These are phyloP conservation scores for Teleiodes luculella DNA, from an alignment of 2,888 invertebrate species.

Conservation along the genomic window DNA sequence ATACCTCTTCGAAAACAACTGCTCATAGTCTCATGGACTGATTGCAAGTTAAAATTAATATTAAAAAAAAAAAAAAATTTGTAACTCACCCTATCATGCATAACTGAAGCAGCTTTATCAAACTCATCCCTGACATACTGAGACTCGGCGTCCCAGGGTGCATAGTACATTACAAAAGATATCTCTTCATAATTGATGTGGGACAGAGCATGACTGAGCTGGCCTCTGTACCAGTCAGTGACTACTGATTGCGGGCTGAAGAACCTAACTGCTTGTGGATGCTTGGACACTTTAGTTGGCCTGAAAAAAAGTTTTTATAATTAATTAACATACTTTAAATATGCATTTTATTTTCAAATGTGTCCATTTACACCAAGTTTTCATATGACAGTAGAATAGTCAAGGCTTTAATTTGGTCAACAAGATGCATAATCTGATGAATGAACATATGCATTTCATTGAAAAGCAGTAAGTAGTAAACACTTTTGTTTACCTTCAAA, in stretches of 20 bases:
- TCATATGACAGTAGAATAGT: too few relatives aligned
- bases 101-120: slow-evolving; percentile 84
- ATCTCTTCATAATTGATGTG: slow-evolving; percentile 83
- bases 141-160: slow-evolving; percentile 95
- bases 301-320: slow-evolving; percentile 30
- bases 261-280: slow-evolving; percentile 81
- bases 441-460: not conserved
- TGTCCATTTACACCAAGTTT: too few relatives aligned
- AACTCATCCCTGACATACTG: slow-evolving; percentile 86
- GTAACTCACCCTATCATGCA: slow-evolving; percentile 81
- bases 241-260: slow-evolving; percentile 84
- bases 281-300: slow-evolving; percentile 60
- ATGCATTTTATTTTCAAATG: too few relatives aligned
- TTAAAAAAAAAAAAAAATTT: too few relatives aligned
- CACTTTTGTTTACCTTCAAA: too few relatives aligned
- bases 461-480: too few relatives aligned
- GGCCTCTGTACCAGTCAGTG: slow-evolving; percentile 88
- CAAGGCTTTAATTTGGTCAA: not conserved
- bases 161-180: slow-evolving; percentile 95
- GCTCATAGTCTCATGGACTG: too few relatives aligned
- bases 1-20: too few relatives aligned
- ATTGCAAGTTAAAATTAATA: too few relatives aligned
- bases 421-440: not conserved
- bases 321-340: too few relatives aligned
- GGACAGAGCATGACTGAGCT: slow-evolving; percentile 81